These are phyloP conservation scores for Drosophila nikananu DNA, from an alignment of 1,140 invertebrate species.

Conservation along the genomic window DNA sequence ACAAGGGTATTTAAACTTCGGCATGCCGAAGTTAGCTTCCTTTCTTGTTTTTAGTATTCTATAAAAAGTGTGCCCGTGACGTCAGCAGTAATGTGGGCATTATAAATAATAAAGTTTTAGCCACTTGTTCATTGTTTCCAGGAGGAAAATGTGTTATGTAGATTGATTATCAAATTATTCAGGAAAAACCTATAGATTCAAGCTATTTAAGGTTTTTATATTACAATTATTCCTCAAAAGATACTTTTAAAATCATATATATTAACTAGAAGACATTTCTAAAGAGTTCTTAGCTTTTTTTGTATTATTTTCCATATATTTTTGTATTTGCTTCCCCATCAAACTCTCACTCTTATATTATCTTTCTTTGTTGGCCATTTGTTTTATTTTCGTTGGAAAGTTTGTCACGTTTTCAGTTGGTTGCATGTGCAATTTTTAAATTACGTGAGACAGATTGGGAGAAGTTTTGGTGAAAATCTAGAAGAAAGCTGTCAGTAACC, in stretches of 20 bases:
- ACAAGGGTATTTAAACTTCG: too few relatives aligned
- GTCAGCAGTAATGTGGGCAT: slow-evolving; percentile 14
- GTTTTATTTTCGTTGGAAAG: slow-evolving; percentile 4
- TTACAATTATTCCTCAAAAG: neutral
- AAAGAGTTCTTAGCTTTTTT: neutral
- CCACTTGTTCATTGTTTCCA: neutral
- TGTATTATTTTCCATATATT: neutral
- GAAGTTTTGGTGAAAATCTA: slow-evolving; percentile 8
- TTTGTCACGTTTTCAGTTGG: slow-evolving; percentile 35
- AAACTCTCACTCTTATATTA: slow-evolving; percentile 11
- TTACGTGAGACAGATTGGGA: slow-evolving; percentile 31
- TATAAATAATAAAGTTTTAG: neutral
- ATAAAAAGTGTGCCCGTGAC: slow-evolving; percentile 39
- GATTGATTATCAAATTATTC: too few relatives aligned
- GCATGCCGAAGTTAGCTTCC: too few relatives aligned
- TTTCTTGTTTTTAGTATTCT: slow-evolving; percentile 26
- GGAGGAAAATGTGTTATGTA: neutral
- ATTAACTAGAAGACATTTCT: neutral
- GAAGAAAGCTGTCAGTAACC: slow-evolving; percentile 1
- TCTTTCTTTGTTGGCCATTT: slow-evolving; percentile 32
- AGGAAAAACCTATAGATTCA: too few relatives aligned
- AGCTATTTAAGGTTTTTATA: neutral
- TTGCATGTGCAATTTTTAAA: slow-evolving; percentile 50
- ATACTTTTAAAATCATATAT: neutral
- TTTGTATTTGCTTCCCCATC: neutral